Conservation (phyloP, 2,888 invertebrate genomes). For the Plagodis pulveraria region DNA sequence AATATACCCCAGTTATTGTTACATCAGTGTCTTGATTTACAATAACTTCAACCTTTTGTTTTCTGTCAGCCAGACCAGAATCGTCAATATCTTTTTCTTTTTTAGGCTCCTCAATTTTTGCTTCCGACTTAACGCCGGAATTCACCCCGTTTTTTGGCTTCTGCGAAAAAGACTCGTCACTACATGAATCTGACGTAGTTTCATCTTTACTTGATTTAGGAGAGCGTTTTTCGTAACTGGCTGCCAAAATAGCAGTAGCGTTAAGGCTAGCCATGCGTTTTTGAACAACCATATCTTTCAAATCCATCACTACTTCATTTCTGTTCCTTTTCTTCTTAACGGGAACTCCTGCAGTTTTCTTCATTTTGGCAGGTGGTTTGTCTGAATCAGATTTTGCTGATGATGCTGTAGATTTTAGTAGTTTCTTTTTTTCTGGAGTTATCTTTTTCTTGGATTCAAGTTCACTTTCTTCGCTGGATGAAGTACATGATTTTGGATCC, state of each 20-base stretch:
- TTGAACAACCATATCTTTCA: conserved; percentile 94
- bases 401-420: conserved; percentile 56
- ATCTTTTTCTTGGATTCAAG: conserved; percentile 73
- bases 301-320: conserved; percentile 89
- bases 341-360: conserved; percentile 70
- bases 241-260: conserved; percentile 95
- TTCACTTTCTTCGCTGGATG: conserved; percentile 85
- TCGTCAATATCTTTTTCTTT: conserved; percentile 75
- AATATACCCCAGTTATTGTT: conserved; percentile 94
- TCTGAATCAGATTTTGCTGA: conserved; percentile 79
- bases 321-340: conserved; percentile 85
- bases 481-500: conserved; percentile 90
- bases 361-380: conserved; percentile 75
- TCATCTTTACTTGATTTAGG: conserved; percentile 85
- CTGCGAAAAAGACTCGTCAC: conserved; percentile 80
- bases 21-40: conserved; percentile 94
- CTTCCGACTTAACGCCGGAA: conserved; percentile 84
- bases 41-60: conserved; percentile 90
- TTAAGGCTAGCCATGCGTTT: conserved; percentile 97
- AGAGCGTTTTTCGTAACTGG: conserved; percentile 92
- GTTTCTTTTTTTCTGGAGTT: conserved; percentile 73
- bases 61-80: conserved; percentile 57
- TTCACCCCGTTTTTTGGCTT: conserved; percentile 81
- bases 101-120: conserved; percentile 75
- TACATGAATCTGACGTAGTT: conserved; percentile 84